Evolutionary conservation across 2,888 invertebrate species (phyloP).

Genomic region (Hecatera dysodea): DNA sequence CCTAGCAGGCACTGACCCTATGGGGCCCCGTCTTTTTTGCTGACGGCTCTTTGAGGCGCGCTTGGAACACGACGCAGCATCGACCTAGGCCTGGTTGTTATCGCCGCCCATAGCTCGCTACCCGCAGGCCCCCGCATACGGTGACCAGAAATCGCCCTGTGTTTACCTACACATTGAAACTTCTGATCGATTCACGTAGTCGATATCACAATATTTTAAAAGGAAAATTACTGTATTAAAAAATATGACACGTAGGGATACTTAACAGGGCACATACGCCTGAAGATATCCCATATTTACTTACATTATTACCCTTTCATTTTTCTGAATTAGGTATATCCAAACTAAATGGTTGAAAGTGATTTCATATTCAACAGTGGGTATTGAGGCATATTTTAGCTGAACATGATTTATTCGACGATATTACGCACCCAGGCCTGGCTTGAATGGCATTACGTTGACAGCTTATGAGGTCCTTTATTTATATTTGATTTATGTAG

Average conservation of each 20-base stretch:
- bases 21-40: no score
- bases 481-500: slow-evolving; percentile 89
- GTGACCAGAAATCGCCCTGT: no score
- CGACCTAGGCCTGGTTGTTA: no score
- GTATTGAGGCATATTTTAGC: slow-evolving; percentile 88
- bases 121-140: no score
- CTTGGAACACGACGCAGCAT: no score
- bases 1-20: no score
- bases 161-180: background rate
- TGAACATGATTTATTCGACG: slow-evolving; percentile 87
- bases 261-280: slow-evolving; percentile 15
- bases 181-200: background rate
- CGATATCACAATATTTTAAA: slow-evolving; percentile 22
- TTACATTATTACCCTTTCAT: slow-evolving; percentile 48
- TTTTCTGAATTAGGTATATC: slow-evolving; percentile 68
- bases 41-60: no score
- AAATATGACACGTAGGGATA: slow-evolving; percentile 24
- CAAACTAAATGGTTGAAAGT: slow-evolving; percentile 77
- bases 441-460: slow-evolving; percentile 89
- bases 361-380: slow-evolving; percentile 85
- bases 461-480: slow-evolving; percentile 90
- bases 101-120: no score
- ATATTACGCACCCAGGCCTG: slow-evolving; percentile 87
- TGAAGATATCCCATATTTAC: slow-evolving; percentile 42
- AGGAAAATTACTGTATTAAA: slow-evolving; percentile 13